A percentile compares a stretch with the other conserved stretches of the same genome.
Conservation (phyloP, 2,797 vertebrate genomes). For the Melanitta fusca region DNA sequence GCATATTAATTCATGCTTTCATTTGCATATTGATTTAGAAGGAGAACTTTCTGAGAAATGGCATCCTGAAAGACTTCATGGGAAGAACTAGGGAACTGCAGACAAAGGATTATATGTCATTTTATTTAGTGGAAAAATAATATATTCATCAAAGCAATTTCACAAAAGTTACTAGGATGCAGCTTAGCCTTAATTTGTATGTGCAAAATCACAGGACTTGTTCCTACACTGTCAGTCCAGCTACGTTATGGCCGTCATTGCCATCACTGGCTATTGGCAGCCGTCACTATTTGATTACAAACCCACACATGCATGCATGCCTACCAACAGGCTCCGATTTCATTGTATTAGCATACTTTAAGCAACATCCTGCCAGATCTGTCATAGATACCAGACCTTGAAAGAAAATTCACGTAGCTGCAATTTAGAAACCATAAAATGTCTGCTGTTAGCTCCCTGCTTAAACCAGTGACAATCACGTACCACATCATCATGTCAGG, state of each 20-base stretch:
- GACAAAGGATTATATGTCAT: not conserved
- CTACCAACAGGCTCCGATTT: not conserved
- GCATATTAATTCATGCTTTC: not conserved
- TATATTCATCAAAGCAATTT: not conserved
- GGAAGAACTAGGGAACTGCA: not conserved
- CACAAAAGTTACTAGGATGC: not conserved
- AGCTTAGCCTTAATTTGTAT: not conserved
- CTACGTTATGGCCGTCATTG: not conserved
- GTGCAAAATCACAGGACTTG: not conserved
- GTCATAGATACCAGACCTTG: not conserved
- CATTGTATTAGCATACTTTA: not conserved
- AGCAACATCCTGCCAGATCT: not conserved
- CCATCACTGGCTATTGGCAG: conserved; percentile 42
- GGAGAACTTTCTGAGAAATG: not conserved
- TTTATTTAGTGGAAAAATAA: not conserved
- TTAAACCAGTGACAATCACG: not conserved
- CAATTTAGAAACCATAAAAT: not conserved
- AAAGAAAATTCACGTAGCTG: not conserved
- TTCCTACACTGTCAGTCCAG: not conserved
- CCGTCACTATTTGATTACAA: conserved; percentile 11
- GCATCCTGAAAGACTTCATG: not conserved
- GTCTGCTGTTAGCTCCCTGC: not conserved
- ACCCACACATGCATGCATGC: not conserved
- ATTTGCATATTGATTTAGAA: not conserved
- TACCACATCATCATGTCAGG: not conserved